Evolutionary conservation across 2,113 vertebrate genomes (phyloP), one percentile per base, ranked within the genome.

Genomic region (Tetrao urogallus): DNA sequence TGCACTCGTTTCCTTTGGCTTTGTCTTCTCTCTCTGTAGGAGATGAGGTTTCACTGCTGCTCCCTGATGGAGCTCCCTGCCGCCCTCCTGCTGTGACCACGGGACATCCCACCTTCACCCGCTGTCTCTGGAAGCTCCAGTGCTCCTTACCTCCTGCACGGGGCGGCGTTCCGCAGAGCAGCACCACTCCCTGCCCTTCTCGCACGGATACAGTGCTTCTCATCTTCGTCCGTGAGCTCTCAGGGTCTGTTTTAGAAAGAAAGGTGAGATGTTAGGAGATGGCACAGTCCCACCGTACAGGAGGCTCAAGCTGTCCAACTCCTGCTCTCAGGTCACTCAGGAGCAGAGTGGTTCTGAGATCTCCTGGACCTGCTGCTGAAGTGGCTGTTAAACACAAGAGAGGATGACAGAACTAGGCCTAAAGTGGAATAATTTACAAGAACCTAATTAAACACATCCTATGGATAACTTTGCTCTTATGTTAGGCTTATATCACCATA

Each of bases 111-210:
- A 18, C 17, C 6, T 27, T 1, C n/a, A 8, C 40, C 14, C 25
- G 5, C 1, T 17, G 8, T 4, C n/a, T 24, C 40, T 2, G 11
- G 38, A 3, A 74, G 50, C 47, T 69, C 21, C 50, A 34, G 34
- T 18, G 72, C 43, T 85, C 71, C 98, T 98, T 97, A 99, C 99
- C 99, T 98, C 98, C 98, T 1, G 98, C 98, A 92, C 99, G 98
- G 16, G 98, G 95, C 0, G 98, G 97, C 4, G 98, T 98, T 22
- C 99, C 99, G 2, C 99, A 99, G 54, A 99, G 94, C 88, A 99
- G 97, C 92, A 99, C 99, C 2, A 99, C 98, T 3, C 99, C 99
- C 96, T 99, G 99, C 54, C 99, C 99, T 93, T 99, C 99, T 2
- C 99, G 98, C 57, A 99, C 99, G 0, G 98, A 99, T 58, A 99